Base-by-base conservation (phyloP, 30 jellyfish, hydroid and myxozoan species). In the Chrysaora quinquecirrha region DNA sequence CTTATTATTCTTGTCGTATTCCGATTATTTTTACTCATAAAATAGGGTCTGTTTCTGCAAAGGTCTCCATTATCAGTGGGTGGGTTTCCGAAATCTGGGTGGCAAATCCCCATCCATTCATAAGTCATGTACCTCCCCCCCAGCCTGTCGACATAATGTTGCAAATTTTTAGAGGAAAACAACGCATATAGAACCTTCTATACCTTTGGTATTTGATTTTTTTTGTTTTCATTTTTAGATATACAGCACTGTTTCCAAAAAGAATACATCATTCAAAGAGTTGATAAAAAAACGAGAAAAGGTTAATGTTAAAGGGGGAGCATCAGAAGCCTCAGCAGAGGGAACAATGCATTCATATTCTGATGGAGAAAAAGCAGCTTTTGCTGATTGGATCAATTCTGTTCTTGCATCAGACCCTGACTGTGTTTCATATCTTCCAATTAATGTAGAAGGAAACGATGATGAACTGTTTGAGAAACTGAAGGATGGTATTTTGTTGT, bases 281-380 rank as follows among this genome's bases (percentile, higher is more conserved):
- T 33, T 85, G 77, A 38, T 85, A n/a, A 75, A 85, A 73, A 85
- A 85, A 71, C 85, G 95, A 60, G 96, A 84, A 16, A 96, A 90
- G 70, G 75, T 95, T 21, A 73, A 95, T 16, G 93, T 85, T 2
- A 74, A 82, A 29, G 99, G 99, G 21, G 99, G 99, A 6, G 32
- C 99, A 0, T 79, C 99, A 30, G 96, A 90, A 46, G 95, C 95
- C 2, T 90, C 99, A 11, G 98, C 99, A 0, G 97, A 87, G 38
- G 99, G 98, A 18, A 96, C 99, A 28, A 82, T 71, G 47, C 99
- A 90, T 50, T 84, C 98, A 0, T 72, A 76, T 7, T 87, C 99
- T 7, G 98, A 96, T 29, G 76, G 96, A 2, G 99, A 96, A 61
- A 95, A 66, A 18, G 74, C 79, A 28, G 98, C 99, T 4, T 96